Evolutionary conservation across 2,888 invertebrate species (phyloP), one percentile per base, ranked within the genome.

Genomic region (Agapetus fuscipes): DNA sequence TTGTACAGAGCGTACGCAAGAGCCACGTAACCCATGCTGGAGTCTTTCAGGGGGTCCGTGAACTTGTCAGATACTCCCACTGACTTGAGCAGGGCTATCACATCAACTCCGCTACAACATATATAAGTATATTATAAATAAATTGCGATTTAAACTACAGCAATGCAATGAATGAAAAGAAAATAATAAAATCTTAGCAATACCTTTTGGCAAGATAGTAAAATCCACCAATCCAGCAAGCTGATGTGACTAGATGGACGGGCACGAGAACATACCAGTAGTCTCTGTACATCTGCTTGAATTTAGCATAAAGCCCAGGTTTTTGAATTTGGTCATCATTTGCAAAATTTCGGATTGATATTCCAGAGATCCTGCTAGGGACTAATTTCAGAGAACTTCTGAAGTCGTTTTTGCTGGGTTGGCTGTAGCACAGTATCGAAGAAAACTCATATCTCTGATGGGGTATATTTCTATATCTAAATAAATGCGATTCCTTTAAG

Each of bases 211-310:
- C 85, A 51, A 82, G 63, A 56, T 85, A 82, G 64, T 93, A 97
- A 62, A 94, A 91, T 13, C 80, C 67, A 11, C 83, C 85, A 60
- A 86, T 80, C 96, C 96, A 98, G 39, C 83, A 71, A 20, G 78
- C 66, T 2, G 95, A 97, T 7, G 94, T 94, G 12, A 79, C 75
- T 33, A 86, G 56, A 64, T 98, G 97, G 2, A 98, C 96, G 3
- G 93, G 96, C 40, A 97, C 70, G 40, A 95, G 66, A 37, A 97
- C 86, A 64, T 97, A 94, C 89, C 97, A 97, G 64, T 97, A 96
- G 57, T 94, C 85, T 58, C 84, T 85, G 57, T 89, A 89, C 82
- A 95, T 87, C 55, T 82, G 71, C 60, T 91, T 94, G 61, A 96
- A 91, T 54, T 77, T 78, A 52, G 85, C 76, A 55, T 89, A 78